Percentiles rank a stretch among this genome's conserved stretches.
These are phyloP conservation scores for Calameuta idolon DNA, from an alignment of 2,888 invertebrate species.

Conservation along the genomic window DNA sequence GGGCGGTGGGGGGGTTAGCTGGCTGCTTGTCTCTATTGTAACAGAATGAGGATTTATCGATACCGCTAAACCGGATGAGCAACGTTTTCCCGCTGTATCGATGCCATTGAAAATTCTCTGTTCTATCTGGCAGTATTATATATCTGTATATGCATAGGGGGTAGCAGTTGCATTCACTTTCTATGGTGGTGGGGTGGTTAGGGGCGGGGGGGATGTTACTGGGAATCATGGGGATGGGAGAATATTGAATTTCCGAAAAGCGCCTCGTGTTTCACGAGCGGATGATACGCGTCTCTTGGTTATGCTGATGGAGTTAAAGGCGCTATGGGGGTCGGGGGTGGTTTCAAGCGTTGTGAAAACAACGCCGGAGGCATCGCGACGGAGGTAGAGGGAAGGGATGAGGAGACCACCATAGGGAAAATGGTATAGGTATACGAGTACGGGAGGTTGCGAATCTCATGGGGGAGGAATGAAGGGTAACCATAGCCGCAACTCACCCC, in stretches of 20 bases:
- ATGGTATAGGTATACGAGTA: not conserved
- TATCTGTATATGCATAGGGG: not conserved
- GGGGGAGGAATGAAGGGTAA: not conserved
- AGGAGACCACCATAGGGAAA: not conserved
- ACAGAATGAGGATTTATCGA: not conserved
- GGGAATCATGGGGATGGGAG: constrained; percentile 30
- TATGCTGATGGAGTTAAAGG: constrained; percentile 52
- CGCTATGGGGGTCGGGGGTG: constrained; percentile 14
- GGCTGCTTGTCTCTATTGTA: not conserved
- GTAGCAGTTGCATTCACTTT: not conserved
- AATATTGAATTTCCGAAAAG: constrained; percentile 62
- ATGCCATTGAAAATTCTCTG: not conserved
- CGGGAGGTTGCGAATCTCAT: not conserved
- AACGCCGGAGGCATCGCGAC: constrained; percentile 26
- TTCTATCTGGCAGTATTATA: not conserved
- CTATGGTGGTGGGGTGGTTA: constrained; percentile 16
- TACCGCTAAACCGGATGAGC: not conserved
- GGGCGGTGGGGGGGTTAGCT: not conserved
- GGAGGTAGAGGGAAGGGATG: constrained; percentile 1
- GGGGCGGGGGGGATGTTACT: constrained; percentile 17
- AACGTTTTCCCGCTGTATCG: not conserved
- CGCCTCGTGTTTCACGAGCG: constrained; percentile 53
- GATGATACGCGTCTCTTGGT: constrained; percentile 52
- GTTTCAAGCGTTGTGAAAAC: constrained; percentile 32
- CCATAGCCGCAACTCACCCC: constrained; percentile 7